These are phyloP conservation scores for Hypotaenidia okinawae DNA, from an alignment of 2,797 vertebrate genomes.

Conservation along the genomic window DNA sequence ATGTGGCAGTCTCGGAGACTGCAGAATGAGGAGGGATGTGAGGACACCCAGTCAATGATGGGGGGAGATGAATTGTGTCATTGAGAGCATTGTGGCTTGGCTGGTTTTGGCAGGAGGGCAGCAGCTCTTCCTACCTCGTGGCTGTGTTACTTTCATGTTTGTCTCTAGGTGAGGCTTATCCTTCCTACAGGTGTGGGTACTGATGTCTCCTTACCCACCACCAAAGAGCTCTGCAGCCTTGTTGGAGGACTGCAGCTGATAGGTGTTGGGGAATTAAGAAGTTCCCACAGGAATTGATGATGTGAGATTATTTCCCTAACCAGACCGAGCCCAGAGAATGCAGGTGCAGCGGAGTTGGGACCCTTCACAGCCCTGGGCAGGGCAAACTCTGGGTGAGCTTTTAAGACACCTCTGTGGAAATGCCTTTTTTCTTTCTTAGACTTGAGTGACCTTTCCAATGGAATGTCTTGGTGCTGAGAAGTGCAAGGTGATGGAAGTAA, in stretches of 20 bases:
- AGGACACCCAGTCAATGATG: neutral
- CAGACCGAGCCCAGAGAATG: neutral
- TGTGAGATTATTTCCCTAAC: neutral
- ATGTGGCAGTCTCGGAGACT: neutral
- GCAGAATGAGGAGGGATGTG: no score
- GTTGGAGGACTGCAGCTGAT: neutral
- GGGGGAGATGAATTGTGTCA: neutral
- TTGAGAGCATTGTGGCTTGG: accelerated
- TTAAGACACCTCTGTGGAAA: neutral
- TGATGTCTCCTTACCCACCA: neutral
- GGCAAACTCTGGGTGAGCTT: neutral
- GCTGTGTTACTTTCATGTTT: neutral
- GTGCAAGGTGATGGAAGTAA: neutral
- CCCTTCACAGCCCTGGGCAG: neutral
- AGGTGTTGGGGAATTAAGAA: neutral
- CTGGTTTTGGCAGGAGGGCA: neutral
- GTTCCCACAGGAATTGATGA: neutral
- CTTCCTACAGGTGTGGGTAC: neutral
- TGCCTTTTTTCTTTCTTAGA: neutral
- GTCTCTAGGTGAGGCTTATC: neutral
- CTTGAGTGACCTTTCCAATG: neutral
- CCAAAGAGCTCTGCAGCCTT: neutral
- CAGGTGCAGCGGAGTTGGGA: neutral
- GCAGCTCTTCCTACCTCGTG: neutral
- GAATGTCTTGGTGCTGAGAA: neutral